These are phyloP conservation scores for Schlechtendalia chinensis DNA, from an alignment of 1,140 invertebrate species.

Conservation along the genomic window DNA sequence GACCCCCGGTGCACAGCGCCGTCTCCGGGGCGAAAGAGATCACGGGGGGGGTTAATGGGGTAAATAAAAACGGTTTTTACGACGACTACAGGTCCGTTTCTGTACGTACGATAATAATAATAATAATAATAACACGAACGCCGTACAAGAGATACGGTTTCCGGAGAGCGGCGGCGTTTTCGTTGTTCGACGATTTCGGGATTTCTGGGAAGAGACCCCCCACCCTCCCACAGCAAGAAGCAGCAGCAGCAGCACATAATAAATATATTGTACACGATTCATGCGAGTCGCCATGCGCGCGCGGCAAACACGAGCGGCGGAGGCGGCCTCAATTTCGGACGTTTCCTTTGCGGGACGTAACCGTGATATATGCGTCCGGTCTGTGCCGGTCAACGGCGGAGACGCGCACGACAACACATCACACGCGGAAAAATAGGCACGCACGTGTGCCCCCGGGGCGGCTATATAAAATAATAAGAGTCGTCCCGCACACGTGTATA, in stretches of 20 bases:
- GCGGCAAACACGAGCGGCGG: too few species aligned
- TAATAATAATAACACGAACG: too few species aligned
- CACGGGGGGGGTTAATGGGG: conserved; percentile 39
- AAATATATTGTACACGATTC: not conserved
- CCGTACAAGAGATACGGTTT: conserved; percentile 7
- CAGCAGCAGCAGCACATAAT: too few species aligned
- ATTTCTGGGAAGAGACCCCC: not conserved
- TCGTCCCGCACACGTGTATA: too few species aligned
- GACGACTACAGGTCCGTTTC: conserved; percentile 9
- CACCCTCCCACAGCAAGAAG: too few species aligned
- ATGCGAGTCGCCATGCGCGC: not conserved
- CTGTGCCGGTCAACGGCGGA: not conserved
- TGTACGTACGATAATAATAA: too few species aligned
- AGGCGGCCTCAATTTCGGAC: conserved; percentile 21
- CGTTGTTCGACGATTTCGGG: not conserved
- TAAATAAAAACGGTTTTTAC: conserved; percentile 38
- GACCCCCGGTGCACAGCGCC: too few species aligned
- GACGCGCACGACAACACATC: not conserved
- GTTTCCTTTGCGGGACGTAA: conserved; percentile 15
- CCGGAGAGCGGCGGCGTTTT: conserved; percentile 12
- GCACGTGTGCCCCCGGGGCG: conserved; percentile 20
- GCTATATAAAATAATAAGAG: not conserved
- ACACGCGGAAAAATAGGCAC: too few species aligned
- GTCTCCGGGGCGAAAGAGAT: not conserved
- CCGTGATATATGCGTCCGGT: conserved; percentile 46